These are phyloP conservation scores for Plagodis pulveraria DNA, from an alignment of 2,888 invertebrate genomes.

Conservation along the genomic window DNA sequence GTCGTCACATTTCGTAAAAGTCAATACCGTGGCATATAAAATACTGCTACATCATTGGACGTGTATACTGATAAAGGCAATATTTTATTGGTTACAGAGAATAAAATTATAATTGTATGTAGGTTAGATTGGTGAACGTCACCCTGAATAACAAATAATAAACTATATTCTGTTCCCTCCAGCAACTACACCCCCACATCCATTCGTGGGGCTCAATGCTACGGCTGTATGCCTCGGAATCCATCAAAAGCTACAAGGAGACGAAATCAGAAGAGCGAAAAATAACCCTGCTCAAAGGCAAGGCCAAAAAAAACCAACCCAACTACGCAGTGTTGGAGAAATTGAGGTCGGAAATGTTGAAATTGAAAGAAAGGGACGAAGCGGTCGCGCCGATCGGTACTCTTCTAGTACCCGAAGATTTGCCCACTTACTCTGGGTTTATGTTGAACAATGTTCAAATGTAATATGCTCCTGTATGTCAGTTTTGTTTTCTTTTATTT, in stretches of 20 bases:
- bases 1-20: no score
- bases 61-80: no score
- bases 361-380: conserved; percentile 87
- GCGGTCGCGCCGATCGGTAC: conserved; percentile 86
- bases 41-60: no score
- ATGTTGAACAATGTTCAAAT: conserved; percentile 92
- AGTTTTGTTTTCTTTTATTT: no score
- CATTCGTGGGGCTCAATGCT: conserved; percentile 97
- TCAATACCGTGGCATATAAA: no score
- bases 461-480: conserved; percentile 43
- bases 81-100: no score
- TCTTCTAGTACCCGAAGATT: conserved; percentile 75
- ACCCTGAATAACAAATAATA: no score
- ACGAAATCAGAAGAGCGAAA: conserved; percentile 96
- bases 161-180: no score
- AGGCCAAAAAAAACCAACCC: conserved; percentile 95
- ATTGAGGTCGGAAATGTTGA: conserved; percentile 92
- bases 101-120: no score
- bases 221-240: conserved; percentile 95
- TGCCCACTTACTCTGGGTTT: conserved; percentile 90
- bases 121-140: no score
- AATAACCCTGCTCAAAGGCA: conserved; percentile 92
- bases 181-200: conserved; percentile 97
- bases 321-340: conserved; percentile 96
- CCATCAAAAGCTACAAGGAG: conserved; percentile 95